Conservation (phyloP, 2,888 invertebrate genomes). For the Tetheella fluctuosa region DNA sequence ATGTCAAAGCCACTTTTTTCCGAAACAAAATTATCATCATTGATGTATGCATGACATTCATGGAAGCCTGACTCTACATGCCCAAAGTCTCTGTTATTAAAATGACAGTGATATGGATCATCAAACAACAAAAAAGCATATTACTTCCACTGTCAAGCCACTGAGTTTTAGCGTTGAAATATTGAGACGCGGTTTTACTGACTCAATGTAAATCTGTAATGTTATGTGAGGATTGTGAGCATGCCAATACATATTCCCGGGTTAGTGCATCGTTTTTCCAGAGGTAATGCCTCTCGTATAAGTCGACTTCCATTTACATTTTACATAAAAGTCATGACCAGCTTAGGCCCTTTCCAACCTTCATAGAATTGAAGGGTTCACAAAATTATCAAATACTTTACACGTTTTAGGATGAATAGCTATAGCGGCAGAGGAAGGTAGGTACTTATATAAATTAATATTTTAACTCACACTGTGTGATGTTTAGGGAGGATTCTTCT, state of each 20-base stretch:
- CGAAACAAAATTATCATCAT: too few relatives aligned
- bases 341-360: neutral
- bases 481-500: too few relatives aligned
- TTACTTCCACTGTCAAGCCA: neutral
- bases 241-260: neutral
- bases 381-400: neutral
- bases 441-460: too few relatives aligned
- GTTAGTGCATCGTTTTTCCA: neutral
- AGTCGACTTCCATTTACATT: neutral
- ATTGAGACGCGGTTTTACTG: neutral
- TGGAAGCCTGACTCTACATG: neutral
- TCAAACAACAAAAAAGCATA: constrained; percentile 6
- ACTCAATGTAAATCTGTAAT: neutral
- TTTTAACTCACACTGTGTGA: too few relatives aligned
- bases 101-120: neutral
- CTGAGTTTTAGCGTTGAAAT: neutral
- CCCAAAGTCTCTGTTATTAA: neutral
- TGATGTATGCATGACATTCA: neutral
- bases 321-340: constrained; percentile 4
- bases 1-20: too few relatives aligned
- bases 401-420: too few relatives aligned
- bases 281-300: constrained; percentile 4
- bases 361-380: neutral
- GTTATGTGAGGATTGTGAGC: neutral
- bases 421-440: too few relatives aligned